A percentile compares a stretch with the other conserved stretches of the same genome.
These are phyloP conservation scores for Augochlorella aurata DNA, from an alignment of 2,888 invertebrate species.

Conservation along the genomic window DNA sequence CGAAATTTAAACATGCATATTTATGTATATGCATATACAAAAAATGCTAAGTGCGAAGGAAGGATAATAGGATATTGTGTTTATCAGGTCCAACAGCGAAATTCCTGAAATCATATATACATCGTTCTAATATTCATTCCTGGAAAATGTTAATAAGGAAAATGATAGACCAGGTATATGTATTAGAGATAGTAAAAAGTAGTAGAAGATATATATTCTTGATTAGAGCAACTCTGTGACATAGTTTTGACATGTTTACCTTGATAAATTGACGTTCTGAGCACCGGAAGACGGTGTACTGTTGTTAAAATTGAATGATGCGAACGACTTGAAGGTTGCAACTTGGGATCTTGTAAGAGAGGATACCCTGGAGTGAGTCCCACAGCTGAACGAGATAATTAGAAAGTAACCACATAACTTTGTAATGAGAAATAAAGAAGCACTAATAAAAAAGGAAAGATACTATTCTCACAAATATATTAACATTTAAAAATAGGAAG, in stretches of 20 bases:
- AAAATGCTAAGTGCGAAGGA: slow-evolving; percentile 67
- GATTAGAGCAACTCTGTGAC: slow-evolving; percentile 12
- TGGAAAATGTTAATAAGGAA: background rate
- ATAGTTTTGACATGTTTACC: slow-evolving; percentile 67
- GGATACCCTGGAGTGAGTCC: slow-evolving; percentile 83
- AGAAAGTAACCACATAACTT: slow-evolving; percentile 56
- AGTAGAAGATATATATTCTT: slow-evolving; percentile 8
- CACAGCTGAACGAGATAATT: slow-evolving; percentile 78
- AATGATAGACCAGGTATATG: background rate
- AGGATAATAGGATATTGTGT: slow-evolving; percentile 69
- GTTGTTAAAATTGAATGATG: slow-evolving; percentile 84
- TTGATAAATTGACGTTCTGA: slow-evolving; percentile 74
- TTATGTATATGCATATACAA: slow-evolving; percentile 37
- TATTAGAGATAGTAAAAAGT: background rate
- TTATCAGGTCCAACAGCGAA: slow-evolving; percentile 69
- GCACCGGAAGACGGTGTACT: slow-evolving; percentile 78
- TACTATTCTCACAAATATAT: background rate
- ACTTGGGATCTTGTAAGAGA: slow-evolving; percentile 84
- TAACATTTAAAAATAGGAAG: background rate
- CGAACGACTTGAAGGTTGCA: slow-evolving; percentile 83
- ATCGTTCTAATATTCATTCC: slow-evolving; percentile 46
- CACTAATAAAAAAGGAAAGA: background rate
- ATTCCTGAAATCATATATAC: slow-evolving; percentile 69
- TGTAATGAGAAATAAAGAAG: slow-evolving; percentile 11
- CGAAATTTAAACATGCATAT: slow-evolving; percentile 24